Conservation (phyloP, 2,888 invertebrate genomes). For the Eilema depressum region DNA sequence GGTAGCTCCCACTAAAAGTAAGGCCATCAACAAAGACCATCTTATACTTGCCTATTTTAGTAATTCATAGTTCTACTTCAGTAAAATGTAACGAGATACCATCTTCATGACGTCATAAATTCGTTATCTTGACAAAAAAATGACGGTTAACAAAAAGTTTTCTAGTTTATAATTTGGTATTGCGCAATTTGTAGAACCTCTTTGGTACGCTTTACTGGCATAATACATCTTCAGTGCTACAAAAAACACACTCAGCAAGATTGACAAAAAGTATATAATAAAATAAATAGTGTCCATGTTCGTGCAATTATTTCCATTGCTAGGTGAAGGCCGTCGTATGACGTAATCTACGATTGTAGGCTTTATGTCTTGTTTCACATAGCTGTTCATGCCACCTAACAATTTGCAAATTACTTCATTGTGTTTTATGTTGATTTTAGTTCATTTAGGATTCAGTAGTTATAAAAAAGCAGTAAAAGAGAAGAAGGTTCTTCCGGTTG, state of each 20-base stretch:
- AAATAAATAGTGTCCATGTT: conserved; percentile 55
- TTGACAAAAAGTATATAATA: conserved; percentile 42
- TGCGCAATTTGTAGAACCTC: conserved; percentile 1
- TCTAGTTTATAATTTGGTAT: conserved; percentile 9
- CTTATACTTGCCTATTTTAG: background rate
- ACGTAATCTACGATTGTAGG: conserved; percentile 56
- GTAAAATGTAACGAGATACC: conserved; percentile 5
- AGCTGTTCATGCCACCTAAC: conserved; percentile 20
- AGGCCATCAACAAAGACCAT: background rate
- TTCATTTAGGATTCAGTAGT: conserved; percentile 2
- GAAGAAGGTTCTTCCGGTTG: conserved; percentile 13
- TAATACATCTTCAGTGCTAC: conserved; percentile 6
- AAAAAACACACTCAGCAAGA: conserved; percentile 18
- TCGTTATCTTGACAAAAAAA: conserved; percentile 5
- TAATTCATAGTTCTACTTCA: background rate
- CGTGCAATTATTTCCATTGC: conserved; percentile 65
- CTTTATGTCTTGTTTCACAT: conserved; percentile 48
- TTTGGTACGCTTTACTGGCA: background rate
- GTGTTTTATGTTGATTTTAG: conserved; percentile 6
- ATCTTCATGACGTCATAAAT: conserved; percentile 6
- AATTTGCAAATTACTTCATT: conserved; percentile 19
- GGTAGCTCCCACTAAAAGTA: background rate
- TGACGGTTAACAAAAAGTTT: background rate
- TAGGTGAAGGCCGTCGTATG: conserved; percentile 67
- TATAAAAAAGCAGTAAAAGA: background rate